Conservation (phyloP, 2,797 vertebrate species). For the Poecilia picta region DNA sequence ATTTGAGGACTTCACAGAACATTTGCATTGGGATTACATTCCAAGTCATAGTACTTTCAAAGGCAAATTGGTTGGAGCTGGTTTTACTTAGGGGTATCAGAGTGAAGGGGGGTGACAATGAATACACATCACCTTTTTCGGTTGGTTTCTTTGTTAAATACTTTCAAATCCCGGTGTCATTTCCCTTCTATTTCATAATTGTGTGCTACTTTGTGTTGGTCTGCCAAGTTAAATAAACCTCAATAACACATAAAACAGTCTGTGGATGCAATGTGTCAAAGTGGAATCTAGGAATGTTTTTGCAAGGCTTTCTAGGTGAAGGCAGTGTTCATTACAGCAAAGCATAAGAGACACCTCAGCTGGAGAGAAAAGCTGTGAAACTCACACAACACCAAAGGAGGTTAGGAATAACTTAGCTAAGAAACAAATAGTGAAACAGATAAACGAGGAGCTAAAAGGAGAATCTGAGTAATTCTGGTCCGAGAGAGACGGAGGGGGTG, state of each 20-base stretch:
- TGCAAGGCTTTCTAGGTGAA: conserved; percentile 8
- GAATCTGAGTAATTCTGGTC: conserved; percentile 30
- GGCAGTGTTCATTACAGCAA: conserved; percentile 20
- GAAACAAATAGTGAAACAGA: conserved; percentile 49
- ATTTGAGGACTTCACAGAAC: not conserved
- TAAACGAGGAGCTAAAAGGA: conserved; percentile 45
- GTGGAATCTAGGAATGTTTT: not conserved
- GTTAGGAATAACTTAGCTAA: conserved; percentile 38
- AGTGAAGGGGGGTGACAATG: not conserved
- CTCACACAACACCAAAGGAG: conserved; percentile 32
- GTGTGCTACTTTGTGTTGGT: not conserved
- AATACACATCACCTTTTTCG: not conserved
- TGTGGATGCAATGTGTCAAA: not conserved
- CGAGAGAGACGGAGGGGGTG: not conserved
- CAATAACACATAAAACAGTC: not conserved
- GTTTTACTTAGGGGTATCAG: not conserved
- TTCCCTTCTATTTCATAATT: not conserved
- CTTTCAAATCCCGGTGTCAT: not conserved
- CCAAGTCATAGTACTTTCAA: not conserved
- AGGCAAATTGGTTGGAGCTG: not conserved
- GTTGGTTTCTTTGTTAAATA: not conserved
- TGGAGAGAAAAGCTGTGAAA: conserved; percentile 50
- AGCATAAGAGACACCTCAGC: conserved; percentile 41
- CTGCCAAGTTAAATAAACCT: not conserved
- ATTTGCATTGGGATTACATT: not conserved